These are phyloP conservation scores for Poicephalus meyeri DNA, from an alignment of 2,113 vertebrate genomes.

Conservation along the genomic window DNA sequence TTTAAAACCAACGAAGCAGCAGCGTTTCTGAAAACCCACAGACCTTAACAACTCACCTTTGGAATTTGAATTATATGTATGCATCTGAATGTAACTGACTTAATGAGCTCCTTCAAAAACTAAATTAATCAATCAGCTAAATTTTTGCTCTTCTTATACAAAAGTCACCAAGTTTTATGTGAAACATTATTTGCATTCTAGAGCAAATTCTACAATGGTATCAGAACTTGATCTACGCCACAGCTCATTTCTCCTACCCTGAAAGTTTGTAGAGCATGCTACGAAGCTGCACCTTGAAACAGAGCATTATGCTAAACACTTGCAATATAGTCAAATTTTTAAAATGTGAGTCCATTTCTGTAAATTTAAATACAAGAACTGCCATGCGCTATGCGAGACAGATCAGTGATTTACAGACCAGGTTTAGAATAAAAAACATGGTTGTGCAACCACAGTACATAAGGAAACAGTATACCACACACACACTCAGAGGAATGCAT, in stretches of 20 bases:
- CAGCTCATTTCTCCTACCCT: background rate
- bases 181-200: background rate
- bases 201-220: constrained; percentile 10
- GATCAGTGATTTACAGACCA: background rate
- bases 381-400: background rate
- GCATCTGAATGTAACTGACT: background rate
- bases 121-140: background rate
- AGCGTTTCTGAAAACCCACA: background rate
- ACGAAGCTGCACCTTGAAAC: background rate
- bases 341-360: background rate
- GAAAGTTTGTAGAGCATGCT: background rate
- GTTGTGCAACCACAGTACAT: background rate
- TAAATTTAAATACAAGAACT: background rate
- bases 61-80: background rate
- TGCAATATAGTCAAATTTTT: background rate
- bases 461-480: background rate
- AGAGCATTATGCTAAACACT: background rate
- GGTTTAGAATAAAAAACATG: background rate
- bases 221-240: constrained; percentile 22
- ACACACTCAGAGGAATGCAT: background rate
- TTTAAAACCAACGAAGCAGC: background rate
- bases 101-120: background rate
- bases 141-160: background rate
- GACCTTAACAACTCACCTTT: constrained; percentile 39
- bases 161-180: background rate